Evolutionary conservation across 2,113 vertebrate species (phyloP).

Genomic region (Phainopepla nitens): DNA sequence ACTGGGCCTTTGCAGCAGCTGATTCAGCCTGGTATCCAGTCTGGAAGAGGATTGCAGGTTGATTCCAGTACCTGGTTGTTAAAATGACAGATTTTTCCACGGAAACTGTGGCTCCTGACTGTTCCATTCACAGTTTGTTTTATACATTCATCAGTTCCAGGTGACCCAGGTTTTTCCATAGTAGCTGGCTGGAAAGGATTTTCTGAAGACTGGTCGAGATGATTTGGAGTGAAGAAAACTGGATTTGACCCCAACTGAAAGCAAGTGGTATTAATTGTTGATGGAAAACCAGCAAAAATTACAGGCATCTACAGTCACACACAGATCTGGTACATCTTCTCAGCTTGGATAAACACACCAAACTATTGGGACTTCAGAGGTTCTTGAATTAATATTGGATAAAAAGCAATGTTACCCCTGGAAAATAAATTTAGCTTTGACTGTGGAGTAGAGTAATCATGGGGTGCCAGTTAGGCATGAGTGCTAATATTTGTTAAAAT

Average conservation of each 20-base stretch:
- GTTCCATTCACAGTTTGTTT: background rate
- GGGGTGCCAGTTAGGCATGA: background rate
- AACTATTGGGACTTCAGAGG: background rate
- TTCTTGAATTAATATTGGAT: background rate
- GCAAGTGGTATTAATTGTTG: background rate
- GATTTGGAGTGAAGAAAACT: background rate
- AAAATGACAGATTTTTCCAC: constrained; percentile 19
- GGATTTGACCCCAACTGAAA: background rate
- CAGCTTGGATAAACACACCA: background rate
- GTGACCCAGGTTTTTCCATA: background rate
- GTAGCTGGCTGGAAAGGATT: background rate
- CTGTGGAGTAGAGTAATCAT: background rate
- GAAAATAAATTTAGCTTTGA: background rate
- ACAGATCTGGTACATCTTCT: background rate
- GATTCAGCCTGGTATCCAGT: background rate
- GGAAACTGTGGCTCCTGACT: background rate
- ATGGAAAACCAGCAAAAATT: background rate
- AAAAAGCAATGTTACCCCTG: background rate
- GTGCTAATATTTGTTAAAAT: rapidly evolving
- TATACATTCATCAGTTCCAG: background rate
- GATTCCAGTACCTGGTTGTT: background rate
- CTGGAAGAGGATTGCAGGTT: background rate
- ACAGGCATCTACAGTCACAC: background rate
- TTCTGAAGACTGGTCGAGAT: background rate
- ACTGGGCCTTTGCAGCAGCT: background rate